Conservation (phyloP, 64 coral and sea anemone genomes). For the Acropora tenuis region DNA sequence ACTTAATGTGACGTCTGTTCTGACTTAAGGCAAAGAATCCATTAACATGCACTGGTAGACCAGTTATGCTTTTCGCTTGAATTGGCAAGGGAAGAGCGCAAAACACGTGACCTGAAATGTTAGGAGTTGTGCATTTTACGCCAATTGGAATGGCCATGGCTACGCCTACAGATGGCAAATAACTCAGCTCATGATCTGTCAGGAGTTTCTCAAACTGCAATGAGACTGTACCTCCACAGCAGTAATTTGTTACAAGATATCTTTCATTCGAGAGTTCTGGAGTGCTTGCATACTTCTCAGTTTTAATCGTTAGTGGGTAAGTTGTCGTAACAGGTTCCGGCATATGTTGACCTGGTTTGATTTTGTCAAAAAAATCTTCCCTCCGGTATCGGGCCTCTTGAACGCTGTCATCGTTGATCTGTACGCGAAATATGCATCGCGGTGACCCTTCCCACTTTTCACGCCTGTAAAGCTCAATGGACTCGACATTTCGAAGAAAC, state of each 20-base stretch:
- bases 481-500: conserved; percentile 83
- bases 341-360: not conserved
- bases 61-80: conserved; percentile 76
- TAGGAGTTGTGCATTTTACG: not conserved
- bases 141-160: not conserved
- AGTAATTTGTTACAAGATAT: conserved; percentile 69
- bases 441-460: conserved; percentile 29
- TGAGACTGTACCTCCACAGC: conserved; percentile 33
- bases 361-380: conserved; percentile 38
- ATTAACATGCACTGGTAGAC: conserved; percentile 91
- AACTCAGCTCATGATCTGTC: conserved; percentile 64
- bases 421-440: conserved; percentile 53
- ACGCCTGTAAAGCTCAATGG: conserved; percentile 68
- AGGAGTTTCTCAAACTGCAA: conserved; percentile 47
- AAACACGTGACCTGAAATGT: conserved; percentile 50
- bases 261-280: conserved; percentile 26
- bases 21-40: conserved; percentile 91
- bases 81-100: conserved; percentile 90
- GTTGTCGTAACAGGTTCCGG: conserved; percentile 35
- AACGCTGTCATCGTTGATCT: conserved; percentile 24
- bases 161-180: conserved; percentile 71
- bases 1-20: conserved; percentile 85
- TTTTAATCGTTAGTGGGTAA: conserved; percentile 62
- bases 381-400: conserved; percentile 33
- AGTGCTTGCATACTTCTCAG: not conserved